A percentile compares a stretch with the other conserved stretches of the same genome.
Conservation (phyloP, 2,113 vertebrate genomes). For the Larimichthys crocea region DNA sequence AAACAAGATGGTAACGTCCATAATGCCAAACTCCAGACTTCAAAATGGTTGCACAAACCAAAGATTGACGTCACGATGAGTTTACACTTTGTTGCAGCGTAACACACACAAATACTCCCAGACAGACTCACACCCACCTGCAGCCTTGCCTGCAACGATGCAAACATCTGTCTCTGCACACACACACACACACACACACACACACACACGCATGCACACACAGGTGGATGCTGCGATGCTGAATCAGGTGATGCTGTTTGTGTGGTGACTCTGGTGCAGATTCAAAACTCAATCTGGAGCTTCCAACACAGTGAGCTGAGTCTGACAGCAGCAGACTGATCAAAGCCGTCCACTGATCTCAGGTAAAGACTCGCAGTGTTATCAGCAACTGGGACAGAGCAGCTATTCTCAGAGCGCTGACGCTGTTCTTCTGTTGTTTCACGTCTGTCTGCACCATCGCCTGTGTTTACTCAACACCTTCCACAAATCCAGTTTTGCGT, state of each 20-base stretch:
- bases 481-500: conserved; percentile 58
- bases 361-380: conserved; percentile 45
- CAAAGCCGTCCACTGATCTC: conserved; percentile 46
- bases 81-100: too few species aligned
- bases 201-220: conserved; percentile 24
- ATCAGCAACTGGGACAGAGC: conserved; percentile 40
- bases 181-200: conserved; percentile 23
- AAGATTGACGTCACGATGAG: too few species aligned
- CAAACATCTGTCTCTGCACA: neutral
- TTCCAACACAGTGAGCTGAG: conserved; percentile 60
- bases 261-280: conserved; percentile 52
- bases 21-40: too few species aligned
- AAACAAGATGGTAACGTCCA: too few species aligned
- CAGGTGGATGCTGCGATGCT: conserved; percentile 47
- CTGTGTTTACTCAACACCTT: conserved; percentile 43
- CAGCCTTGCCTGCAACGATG: neutral
- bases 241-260: conserved; percentile 56
- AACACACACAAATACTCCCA: neutral
- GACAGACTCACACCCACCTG: neutral
- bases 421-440: conserved; percentile 20
- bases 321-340: conserved; percentile 47
- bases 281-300: conserved; percentile 53
- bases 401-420: conserved; percentile 44
- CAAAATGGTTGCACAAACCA: too few species aligned
- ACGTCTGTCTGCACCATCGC: conserved; percentile 18